Conservation (phyloP, 2,888 invertebrate species). For the Masnerella sp. region DNA sequence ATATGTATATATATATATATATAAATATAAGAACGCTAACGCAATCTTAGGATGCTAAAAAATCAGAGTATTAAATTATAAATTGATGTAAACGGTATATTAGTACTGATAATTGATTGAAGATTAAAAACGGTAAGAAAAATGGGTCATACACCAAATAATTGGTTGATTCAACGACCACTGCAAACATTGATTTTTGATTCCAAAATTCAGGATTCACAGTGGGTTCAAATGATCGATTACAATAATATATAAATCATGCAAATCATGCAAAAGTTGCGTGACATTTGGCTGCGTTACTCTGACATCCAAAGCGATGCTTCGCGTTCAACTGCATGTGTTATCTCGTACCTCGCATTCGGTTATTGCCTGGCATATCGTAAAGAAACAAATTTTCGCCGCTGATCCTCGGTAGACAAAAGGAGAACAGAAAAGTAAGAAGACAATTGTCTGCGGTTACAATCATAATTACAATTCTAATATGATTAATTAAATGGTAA, state of each 20-base stretch:
- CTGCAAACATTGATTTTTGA: too few relatives aligned
- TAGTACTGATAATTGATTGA: constrained; percentile 64
- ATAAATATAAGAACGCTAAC: constrained; percentile 62
- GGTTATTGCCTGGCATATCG: too few relatives aligned
- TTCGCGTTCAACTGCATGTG: constrained; percentile 40
- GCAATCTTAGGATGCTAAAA: constrained; percentile 68
- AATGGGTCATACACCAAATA: constrained; percentile 3
- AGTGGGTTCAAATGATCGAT: constrained; percentile 48
- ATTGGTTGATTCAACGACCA: too few relatives aligned
- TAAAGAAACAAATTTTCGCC: constrained; percentile 14
- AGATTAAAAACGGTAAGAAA: constrained; percentile 63
- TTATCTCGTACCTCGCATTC: too few relatives aligned
- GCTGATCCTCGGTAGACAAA: neutral
- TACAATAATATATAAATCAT: constrained; percentile 28
- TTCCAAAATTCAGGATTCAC: too few relatives aligned
- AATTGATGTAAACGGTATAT: constrained; percentile 67
- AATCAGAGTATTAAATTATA: constrained; percentile 71
- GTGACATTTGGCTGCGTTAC: constrained; percentile 26
- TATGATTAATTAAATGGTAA: constrained; percentile 28
- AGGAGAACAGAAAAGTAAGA: constrained; percentile 9
- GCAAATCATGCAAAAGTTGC: constrained; percentile 49
- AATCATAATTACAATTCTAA: constrained; percentile 43
- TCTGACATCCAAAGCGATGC: constrained; percentile 52
- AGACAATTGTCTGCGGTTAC: constrained; percentile 22
- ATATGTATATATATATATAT: constrained; percentile 42